Percentiles rank a stretch among this genome's conserved stretches.
phyloP scores from a whole-genome alignment of 1,140 invertebrate genomes.

The Aleiodes sp. region DNA sequence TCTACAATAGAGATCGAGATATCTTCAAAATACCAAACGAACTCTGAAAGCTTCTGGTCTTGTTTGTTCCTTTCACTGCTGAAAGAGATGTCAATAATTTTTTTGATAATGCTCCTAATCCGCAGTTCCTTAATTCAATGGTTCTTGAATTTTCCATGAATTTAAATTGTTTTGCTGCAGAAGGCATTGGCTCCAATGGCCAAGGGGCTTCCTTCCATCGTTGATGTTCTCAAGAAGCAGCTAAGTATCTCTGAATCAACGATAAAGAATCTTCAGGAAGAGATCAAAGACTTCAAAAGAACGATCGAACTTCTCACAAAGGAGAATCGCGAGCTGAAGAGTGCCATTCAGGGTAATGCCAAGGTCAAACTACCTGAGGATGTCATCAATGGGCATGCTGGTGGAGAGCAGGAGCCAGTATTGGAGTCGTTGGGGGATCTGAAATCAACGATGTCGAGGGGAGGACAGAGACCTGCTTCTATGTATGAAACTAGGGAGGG shows the following conservation, averaged over 20 bases:
- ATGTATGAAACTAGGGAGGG: constrained; percentile 87
- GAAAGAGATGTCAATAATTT: no score
- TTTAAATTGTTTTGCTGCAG: constrained; percentile 42
- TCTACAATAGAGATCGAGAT: no score
- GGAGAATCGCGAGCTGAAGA: constrained; percentile 76
- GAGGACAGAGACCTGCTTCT: constrained; percentile 78
- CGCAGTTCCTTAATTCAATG: no score
- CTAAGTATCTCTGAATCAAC: constrained; percentile 60
- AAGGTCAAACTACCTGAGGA: constrained; percentile 45
- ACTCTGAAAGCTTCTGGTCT: no score
- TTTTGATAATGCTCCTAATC: no score
- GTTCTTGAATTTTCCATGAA: background rate
- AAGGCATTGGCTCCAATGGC: constrained; percentile 50
- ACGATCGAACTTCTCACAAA: constrained; percentile 73
- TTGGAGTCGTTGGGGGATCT: constrained; percentile 57
- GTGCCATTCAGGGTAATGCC: constrained; percentile 55
- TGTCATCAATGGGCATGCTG: constrained; percentile 56
- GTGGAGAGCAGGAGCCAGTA: constrained; percentile 53
- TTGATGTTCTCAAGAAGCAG: constrained; percentile 62
- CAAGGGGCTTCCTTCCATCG: constrained; percentile 55
- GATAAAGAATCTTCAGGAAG: constrained; percentile 70
- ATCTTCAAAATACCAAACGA: no score
- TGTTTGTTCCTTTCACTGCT: no score
- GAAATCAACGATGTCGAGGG: constrained; percentile 51
- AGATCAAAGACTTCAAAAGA: constrained; percentile 70